Evolutionary conservation across 2,113 vertebrate species (phyloP).

Genomic region (Meles meles): DNA sequence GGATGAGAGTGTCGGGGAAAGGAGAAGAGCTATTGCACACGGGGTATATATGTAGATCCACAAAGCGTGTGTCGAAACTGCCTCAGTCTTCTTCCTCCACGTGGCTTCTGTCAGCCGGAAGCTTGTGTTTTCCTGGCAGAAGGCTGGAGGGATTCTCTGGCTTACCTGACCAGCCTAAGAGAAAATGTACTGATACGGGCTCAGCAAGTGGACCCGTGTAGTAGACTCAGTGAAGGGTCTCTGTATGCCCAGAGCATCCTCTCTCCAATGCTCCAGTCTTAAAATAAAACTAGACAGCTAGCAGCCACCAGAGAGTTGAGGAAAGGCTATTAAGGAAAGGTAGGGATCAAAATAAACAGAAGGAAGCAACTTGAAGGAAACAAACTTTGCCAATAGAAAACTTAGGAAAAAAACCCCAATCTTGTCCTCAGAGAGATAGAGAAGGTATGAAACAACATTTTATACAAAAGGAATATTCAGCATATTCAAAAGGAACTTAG

Average conservation of each 20-base stretch:
- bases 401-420: background rate
- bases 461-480: conserved; percentile 4
- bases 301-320: background rate
- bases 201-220: background rate
- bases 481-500: background rate
- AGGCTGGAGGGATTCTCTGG: background rate
- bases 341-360: background rate
- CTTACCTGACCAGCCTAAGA: background rate
- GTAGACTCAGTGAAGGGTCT: background rate
- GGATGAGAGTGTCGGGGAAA: background rate
- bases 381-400: background rate
- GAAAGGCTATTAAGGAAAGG: background rate
- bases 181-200: background rate
- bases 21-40: background rate
- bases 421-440: background rate
- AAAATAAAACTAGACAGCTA: background rate
- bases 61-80: background rate
- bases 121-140: background rate
- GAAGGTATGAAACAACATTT: background rate
- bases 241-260: background rate
- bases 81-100: background rate
- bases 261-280: background rate
- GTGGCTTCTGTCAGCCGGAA: background rate
- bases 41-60: background rate
- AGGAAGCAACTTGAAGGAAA: background rate